Conservation (phyloP, 2,888 invertebrate species). For the Nymphalis urticae region DNA sequence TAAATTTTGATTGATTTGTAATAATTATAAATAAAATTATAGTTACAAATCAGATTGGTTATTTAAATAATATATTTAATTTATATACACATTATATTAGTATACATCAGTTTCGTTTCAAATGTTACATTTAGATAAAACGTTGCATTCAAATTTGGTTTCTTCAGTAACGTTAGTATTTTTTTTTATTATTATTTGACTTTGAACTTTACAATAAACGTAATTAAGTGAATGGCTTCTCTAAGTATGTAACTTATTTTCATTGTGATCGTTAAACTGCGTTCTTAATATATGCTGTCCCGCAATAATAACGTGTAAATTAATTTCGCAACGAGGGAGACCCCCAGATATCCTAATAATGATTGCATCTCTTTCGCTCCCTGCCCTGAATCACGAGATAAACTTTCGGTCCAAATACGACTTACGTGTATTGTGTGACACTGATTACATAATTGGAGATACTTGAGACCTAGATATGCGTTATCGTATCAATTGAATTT, state of each 20-base stretch:
- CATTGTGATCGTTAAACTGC: slow-evolving; percentile 16
- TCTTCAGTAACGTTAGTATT: too few species aligned
- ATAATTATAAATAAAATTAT: too few species aligned
- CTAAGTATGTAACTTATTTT: slow-evolving; percentile 13
- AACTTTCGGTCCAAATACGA: slow-evolving; percentile 25
- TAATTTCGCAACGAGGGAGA: slow-evolving; percentile 36
- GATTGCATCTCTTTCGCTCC: slow-evolving; percentile 23
- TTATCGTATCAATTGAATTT: slow-evolving; percentile 9
- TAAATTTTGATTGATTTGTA: too few species aligned
- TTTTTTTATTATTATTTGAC: too few species aligned
- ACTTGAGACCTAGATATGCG: slow-evolving; percentile 7
- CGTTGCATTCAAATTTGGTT: too few species aligned
- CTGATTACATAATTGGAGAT: slow-evolving; percentile 15
- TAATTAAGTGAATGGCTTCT: not conserved
- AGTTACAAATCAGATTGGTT: too few species aligned
- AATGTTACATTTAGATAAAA: too few species aligned
- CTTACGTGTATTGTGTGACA: slow-evolving; percentile 3
- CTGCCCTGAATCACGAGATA: slow-evolving; percentile 7
- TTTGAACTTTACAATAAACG: too few species aligned
- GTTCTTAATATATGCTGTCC: slow-evolving; percentile 36
- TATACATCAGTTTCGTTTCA: too few species aligned
- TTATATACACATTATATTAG: too few species aligned
- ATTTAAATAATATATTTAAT: too few species aligned
- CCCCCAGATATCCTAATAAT: slow-evolving; percentile 9
- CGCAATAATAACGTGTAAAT: slow-evolving; percentile 39